These are phyloP conservation scores for Diprion similis DNA, from an alignment of 1,140 invertebrate genomes.

Conservation along the genomic window DNA sequence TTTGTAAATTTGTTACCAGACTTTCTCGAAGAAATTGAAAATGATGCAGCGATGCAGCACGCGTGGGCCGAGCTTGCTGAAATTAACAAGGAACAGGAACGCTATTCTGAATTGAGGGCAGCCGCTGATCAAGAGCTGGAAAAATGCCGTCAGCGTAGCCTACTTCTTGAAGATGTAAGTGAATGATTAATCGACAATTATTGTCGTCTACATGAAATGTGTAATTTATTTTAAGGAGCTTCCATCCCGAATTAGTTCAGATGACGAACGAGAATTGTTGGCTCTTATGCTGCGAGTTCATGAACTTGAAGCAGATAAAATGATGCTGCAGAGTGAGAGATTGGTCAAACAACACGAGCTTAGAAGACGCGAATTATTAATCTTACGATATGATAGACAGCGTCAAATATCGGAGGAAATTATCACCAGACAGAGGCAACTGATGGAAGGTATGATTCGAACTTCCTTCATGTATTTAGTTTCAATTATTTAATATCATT, in stretches of 20 bases:
- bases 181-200: slow-evolving; percentile 8
- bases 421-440: slow-evolving; percentile 82
- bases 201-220: slow-evolving; percentile 3
- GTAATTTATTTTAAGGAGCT: slow-evolving; percentile 69
- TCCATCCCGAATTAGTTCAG: slow-evolving; percentile 80
- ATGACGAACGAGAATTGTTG: slow-evolving; percentile 86
- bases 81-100: slow-evolving; percentile 84
- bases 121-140: slow-evolving; percentile 82
- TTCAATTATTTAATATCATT: slow-evolving; percentile 1
- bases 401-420: slow-evolving; percentile 89
- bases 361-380: slow-evolving; percentile 79
- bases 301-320: slow-evolving; percentile 90
- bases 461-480: slow-evolving; percentile 18
- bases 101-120: slow-evolving; percentile 76
- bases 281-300: slow-evolving; percentile 86
- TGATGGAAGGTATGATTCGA: slow-evolving; percentile 78
- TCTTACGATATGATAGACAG: slow-evolving; percentile 85
- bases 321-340: slow-evolving; percentile 86
- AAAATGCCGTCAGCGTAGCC: slow-evolving; percentile 74
- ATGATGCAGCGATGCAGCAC: slow-evolving; percentile 78
- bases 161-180: slow-evolving; percentile 81
- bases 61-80: slow-evolving; percentile 85
- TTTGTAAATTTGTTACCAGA: slow-evolving; percentile 24
- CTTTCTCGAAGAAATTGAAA: slow-evolving; percentile 62
- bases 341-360: slow-evolving; percentile 86